phyloP scores from a whole-genome alignment of 1,140 invertebrate species.

The Belonocnema kinseyi region DNA sequence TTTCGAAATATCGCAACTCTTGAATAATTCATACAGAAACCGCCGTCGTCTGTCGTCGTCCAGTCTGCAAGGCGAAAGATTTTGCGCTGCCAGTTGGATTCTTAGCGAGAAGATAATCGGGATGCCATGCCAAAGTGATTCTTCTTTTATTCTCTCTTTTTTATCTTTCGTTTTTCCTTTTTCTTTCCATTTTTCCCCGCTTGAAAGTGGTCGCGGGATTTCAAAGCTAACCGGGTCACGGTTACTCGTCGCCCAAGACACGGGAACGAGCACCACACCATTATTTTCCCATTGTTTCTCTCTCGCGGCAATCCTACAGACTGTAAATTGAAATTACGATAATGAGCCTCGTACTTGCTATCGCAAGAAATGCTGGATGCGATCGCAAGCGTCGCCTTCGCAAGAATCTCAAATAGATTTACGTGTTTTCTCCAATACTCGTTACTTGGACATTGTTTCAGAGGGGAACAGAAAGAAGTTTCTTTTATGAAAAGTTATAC shows the following conservation, averaged over 20 bases:
- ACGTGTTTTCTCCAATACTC: no score
- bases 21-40: constrained; percentile 63
- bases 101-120: not conserved
- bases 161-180: not conserved
- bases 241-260: constrained; percentile 26
- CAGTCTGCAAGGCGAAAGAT: constrained; percentile 53
- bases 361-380: constrained; percentile 1
- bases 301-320: constrained; percentile 4
- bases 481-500: no score
- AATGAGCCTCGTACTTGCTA: not conserved
- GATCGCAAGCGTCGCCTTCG: not conserved
- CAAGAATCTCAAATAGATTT: not conserved
- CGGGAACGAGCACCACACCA: not conserved
- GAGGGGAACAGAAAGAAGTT: no score
- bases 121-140: constrained; percentile 7
- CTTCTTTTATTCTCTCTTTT: not conserved
- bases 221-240: constrained; percentile 20
- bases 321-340: constrained; percentile 28
- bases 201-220: not conserved
- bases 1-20: constrained; percentile 49
- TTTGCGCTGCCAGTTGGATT: not conserved
- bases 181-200: not conserved
- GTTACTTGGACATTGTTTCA: no score
- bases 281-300: constrained; percentile 30
- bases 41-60: constrained; percentile 52